Evolutionary conservation across 2,888 invertebrate genomes (phyloP).

Genomic region (Dioctria linearis): DNA sequence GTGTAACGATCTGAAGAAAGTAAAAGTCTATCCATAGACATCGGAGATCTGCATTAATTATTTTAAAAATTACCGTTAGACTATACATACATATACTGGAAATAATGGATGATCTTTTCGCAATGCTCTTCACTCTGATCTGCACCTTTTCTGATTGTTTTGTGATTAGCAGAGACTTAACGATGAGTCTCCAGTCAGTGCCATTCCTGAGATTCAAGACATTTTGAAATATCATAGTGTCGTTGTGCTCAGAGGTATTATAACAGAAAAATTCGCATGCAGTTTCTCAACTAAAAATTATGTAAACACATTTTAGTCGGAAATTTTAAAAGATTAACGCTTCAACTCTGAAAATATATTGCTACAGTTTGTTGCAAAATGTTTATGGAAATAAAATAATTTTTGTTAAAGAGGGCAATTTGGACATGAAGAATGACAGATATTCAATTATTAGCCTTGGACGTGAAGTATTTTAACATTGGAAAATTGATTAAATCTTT

Average conservation of each 20-base stretch:
- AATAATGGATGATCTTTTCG: conserved; percentile 18
- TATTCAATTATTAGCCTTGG: no score
- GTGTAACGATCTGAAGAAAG: conserved; percentile 28
- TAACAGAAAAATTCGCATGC: conserved; percentile 1
- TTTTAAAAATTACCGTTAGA: conserved; percentile 12
- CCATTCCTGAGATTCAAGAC: not conserved
- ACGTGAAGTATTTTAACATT: no score
- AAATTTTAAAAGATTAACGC: conserved; percentile 21
- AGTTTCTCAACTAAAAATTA: conserved; percentile 21
- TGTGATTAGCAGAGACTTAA: not conserved
- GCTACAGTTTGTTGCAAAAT: no score
- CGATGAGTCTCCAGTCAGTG: not conserved
- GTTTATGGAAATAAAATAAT: no score
- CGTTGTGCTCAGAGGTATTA: not conserved
- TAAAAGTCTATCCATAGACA: conserved; percentile 37
- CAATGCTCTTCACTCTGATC: not conserved
- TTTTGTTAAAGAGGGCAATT: no score
- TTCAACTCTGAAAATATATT: not conserved
- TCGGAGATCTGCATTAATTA: conserved; percentile 29
- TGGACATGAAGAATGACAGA: no score
- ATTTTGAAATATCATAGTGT: conserved; percentile 11
- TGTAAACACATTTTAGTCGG: conserved; percentile 5
- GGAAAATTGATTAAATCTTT: no score
- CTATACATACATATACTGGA: conserved; percentile 24
- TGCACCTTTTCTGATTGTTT: conserved; percentile 7